A percentile compares a stretch with the other conserved stretches of the same genome.
These are phyloP conservation scores for Andinoacara biseriatus DNA, from an alignment of 2,113 vertebrate genomes.

Conservation along the genomic window DNA sequence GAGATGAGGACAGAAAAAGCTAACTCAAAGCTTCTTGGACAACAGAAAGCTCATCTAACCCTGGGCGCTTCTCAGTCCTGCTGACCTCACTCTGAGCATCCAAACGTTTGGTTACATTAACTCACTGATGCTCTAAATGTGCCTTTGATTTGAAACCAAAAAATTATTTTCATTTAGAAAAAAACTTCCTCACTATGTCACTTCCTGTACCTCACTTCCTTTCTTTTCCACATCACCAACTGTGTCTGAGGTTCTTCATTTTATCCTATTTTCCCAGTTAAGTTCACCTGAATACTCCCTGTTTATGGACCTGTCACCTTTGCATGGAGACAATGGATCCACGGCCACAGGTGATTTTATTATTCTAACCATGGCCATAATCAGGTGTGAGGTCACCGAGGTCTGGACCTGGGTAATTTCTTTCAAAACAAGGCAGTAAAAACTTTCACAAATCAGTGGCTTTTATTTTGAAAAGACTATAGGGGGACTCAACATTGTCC, in stretches of 20 bases:
- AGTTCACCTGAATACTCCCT: not conserved
- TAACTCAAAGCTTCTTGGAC: not conserved
- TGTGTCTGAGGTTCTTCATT: not conserved
- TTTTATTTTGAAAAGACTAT: not conserved
- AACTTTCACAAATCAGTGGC: not conserved
- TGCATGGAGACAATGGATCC: too few relatives aligned
- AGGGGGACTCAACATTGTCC: not conserved
- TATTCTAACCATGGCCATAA: not conserved
- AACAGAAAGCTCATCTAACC: slow-evolving; percentile 6
- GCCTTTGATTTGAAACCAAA: not conserved
- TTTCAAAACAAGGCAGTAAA: not conserved
- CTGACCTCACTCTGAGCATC: not conserved
- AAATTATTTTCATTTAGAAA: not conserved
- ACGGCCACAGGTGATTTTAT: not conserved
- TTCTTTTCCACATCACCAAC: not conserved
- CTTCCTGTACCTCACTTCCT: not conserved
- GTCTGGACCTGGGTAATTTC: not conserved
- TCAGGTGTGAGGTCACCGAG: not conserved
- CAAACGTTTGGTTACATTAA: not conserved
- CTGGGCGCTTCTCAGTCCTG: not conserved
- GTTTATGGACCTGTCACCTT: too few relatives aligned
- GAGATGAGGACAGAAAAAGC: not conserved
- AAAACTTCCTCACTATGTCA: not conserved
- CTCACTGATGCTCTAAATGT: not conserved
- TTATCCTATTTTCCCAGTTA: not conserved